Base-by-base conservation (phyloP, 37 sponge, comb jelly and placozoan species). In the Theonella swinhoei region DNA sequence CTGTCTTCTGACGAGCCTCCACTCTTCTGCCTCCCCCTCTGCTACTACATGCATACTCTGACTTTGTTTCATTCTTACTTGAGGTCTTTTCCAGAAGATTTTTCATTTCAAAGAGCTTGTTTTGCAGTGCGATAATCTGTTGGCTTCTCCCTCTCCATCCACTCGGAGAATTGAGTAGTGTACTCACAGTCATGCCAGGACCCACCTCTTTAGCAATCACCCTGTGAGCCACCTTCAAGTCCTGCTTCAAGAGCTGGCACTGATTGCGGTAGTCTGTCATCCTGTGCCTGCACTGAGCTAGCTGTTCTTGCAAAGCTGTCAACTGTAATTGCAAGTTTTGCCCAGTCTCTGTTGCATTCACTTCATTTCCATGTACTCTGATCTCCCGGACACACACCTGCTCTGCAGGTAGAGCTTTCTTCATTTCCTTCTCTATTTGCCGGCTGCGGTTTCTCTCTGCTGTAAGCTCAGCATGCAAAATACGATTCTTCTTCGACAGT, bases 81-180 rank as follows among this genome's bases (percentile, higher is more conserved):
- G 7, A 42, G 14, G 59, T 9, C 28, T 25, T 11, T 19, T 69
- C 41, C 39, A 85, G 40, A 23, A 77, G 78, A 24, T 77, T 38
- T 54, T 77, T 69, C 69, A 85, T 23, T 59, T 81, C 77, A 0
- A 59, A 43, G n/a, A 93, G 81, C 72, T 90, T 94, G 67, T 80
- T 90, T 40, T 94, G 91, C 19, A 94, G 77, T 3, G 65, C 41
- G 2, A 77, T 79, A 22, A 94, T 94, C 76, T 94, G 91, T 69
- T 94, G 94, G 25, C 88, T 85, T 34, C 94, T 59, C 30, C 94
- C 94, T 35, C 88, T 94, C 94, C 94, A 94, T 0, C 91, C 88
- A 34, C 70, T 54, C 23, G 41, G 38, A 37, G 78, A 70, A 66
- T 69, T 68, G 0, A 86, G 65, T 5, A 86, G 67, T 23, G 76